Base-by-base conservation (phyloP, 2,797 vertebrate species). In the Alosa sapidissima region DNA sequence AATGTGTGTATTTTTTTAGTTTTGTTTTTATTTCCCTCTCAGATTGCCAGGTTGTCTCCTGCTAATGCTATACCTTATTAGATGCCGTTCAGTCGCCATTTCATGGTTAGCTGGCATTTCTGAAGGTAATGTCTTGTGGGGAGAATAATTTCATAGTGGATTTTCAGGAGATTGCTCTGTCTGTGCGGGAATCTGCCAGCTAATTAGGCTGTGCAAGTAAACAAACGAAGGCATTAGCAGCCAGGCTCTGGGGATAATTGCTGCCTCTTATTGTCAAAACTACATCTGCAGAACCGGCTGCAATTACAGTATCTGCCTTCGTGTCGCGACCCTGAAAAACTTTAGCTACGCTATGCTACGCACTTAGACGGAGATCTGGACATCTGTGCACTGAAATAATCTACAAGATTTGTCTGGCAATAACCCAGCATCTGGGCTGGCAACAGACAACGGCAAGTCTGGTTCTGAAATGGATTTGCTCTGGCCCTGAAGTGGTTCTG, bases 121-220 rank as follows among this genome's bases (percentile, higher is more conserved):
- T 16, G 33, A 36, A 75, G 68, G 33, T 75, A 45, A 75, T 75
- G 68, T 41, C 33, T 75, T 75, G 68, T 14, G 14, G 65, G 28
- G 33, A 72, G 65, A 36, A 36, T 72, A 14, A 75, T 75, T 45
- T 45, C 68, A 62, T 62, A 62, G 60, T 62, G 65, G n/a, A 65
- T 41, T 65, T 65, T 24, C 24, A 41, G 36, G 68, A 75, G 68
- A 75, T 75, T 75, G 36, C 33, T 41, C 33, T 4, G 14, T 13
- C 60, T 14, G 33, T 2, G 9, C 9, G 55, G 55, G 55, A 21
- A 19, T n/a, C 55, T 58, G 19, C 19, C 5, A 33, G 36, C 68
- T 75, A 75, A 75, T 75, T 75, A 75, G 60, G 5, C 55, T 0
- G 19, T 5, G 55, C 55, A 9, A 10, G 60, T 24, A 28, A 65